Base-by-base conservation (phyloP, 2,113 vertebrate genomes). In the Gambusia affinis region DNA sequence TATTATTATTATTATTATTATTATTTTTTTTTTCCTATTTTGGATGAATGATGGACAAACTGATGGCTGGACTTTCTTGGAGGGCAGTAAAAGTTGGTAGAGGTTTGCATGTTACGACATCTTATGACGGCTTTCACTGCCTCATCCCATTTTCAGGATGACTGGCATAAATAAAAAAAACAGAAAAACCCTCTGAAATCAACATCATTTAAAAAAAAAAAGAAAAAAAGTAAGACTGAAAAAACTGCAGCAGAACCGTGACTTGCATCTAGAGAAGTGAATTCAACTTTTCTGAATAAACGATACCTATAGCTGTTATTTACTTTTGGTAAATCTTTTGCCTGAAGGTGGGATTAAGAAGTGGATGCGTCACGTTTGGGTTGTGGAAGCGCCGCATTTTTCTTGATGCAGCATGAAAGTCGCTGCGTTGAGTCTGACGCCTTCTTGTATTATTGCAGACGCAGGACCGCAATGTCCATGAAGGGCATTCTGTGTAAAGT, bases 391-490 rank as follows among this genome's bases (percentile, higher is more conserved):
- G 5, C 6, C 22, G 8, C 51, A 10, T 10, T 8, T 57, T 57
- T n/a, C 35, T 57, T 57, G 69, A 64, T 31, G 67, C 61, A 51
- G 64, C 42, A 33, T 42, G 67, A 60, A 42, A 72, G 64, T 2
- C 1, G 1, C 39, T 7, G 29, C 1, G 29, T 54, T 0, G 28
- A 39, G 4, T 39, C 35, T 67, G 44, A 75, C 67, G 27, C 15
- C 28, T 65, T 62, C 61, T 14, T 73, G 72, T 22, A 12, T 71
- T 24, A 28, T 4, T 33, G 63, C 60, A 29, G 70, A 70, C 47
- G 73, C 39, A 66, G 72, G 51, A 44, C 42, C 65, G 51, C 42
- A 61, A 51, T 27, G 66, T 65, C 67, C 47, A 67, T 42, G 51
- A 71, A 62, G 72, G 64, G 37, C 19, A 39, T 39, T 27, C n/a